phyloP scores from a whole-genome alignment of 2,113 vertebrate genomes.

The Bujurquina vittata region DNA sequence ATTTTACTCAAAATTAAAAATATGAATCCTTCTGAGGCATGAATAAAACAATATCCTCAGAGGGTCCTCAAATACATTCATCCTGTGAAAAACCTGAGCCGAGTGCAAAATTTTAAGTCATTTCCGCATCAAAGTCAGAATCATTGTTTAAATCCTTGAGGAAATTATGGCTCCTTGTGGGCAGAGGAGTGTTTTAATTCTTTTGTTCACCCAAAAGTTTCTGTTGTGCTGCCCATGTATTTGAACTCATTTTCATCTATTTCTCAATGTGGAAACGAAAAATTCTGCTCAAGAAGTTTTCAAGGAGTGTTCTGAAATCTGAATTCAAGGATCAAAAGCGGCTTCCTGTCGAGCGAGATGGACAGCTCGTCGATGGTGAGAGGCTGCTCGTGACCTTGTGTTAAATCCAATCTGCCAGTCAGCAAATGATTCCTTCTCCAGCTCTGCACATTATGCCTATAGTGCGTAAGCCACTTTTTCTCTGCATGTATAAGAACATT shows the following conservation, averaged over 20 bases:
- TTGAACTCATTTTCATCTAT: background rate
- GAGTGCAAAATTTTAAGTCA: background rate
- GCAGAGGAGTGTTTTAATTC: background rate
- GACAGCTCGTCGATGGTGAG: background rate
- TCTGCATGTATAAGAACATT: background rate
- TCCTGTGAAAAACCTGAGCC: background rate
- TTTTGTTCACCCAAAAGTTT: background rate
- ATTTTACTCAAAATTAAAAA: background rate
- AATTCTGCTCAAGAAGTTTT: background rate
- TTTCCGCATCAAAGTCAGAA: background rate
- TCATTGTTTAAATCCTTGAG: background rate
- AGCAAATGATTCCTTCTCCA: background rate
- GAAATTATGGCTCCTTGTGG: background rate
- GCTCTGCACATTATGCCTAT: background rate
- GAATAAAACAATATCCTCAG: background rate
- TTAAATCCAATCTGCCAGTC: background rate
- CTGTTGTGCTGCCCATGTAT: background rate
- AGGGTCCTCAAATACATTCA: background rate
- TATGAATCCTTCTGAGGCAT: background rate
- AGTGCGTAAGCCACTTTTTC: background rate
- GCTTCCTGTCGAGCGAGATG: background rate
- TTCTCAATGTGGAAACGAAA: background rate
- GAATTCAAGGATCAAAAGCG: background rate
- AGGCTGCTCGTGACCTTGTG: background rate
- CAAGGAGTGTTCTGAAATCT: background rate